Percentiles rank a stretch among this genome's conserved stretches.
Conservation (phyloP, 1,140 invertebrate species). For the Andricus grossulariae region DNA sequence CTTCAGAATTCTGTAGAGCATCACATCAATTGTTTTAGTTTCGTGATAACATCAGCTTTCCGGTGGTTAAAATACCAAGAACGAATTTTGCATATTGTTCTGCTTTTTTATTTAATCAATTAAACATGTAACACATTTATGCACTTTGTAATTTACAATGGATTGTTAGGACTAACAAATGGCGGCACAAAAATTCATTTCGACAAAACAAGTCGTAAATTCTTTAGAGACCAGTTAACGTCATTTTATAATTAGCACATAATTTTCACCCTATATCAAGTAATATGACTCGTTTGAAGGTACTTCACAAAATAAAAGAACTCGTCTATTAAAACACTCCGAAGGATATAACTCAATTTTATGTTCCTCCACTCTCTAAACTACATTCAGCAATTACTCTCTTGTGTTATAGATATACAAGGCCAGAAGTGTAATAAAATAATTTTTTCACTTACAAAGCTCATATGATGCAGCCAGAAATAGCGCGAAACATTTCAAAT, state of each 20-base stretch:
- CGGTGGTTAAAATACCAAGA: not conserved
- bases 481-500: not conserved
- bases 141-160: too few species aligned
- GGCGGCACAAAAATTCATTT: not conserved
- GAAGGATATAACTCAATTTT: slow-evolving; percentile 8
- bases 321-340: not conserved
- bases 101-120: too few species aligned
- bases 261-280: not conserved
- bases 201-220: not conserved
- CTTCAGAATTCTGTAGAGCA: slow-evolving; percentile 7
- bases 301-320: not conserved
- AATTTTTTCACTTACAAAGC: not conserved
- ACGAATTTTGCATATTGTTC: too few species aligned
- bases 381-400: not conserved
- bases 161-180: too few species aligned
- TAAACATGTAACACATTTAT: too few species aligned
- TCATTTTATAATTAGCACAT: slow-evolving; percentile 8
- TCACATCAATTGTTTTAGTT: slow-evolving; percentile 11
- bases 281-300: not conserved
- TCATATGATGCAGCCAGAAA: not conserved
- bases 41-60: not conserved
- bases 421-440: not conserved
- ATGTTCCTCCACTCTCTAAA: slow-evolving; percentile 7
- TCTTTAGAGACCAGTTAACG: not conserved
- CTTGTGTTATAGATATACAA: not conserved